phyloP scores from a whole-genome alignment of 1,140 invertebrate genomes.

The Heterodera schachtii region DNA sequence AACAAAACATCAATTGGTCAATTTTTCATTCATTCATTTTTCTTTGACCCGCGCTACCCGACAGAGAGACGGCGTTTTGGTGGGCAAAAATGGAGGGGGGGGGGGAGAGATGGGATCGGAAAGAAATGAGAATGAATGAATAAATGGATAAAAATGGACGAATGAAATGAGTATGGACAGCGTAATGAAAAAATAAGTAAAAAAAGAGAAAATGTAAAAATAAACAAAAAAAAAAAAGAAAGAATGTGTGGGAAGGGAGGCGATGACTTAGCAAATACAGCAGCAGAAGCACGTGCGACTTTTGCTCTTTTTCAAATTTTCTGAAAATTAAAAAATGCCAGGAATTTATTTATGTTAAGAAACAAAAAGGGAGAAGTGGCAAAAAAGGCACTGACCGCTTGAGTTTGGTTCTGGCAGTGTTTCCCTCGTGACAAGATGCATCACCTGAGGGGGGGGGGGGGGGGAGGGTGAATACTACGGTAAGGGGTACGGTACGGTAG shows the following conservation, averaged over 20 bases:
- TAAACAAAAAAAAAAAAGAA: neutral
- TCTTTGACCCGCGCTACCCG: too few relatives aligned
- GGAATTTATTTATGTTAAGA: neutral
- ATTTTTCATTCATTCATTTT: too few relatives aligned
- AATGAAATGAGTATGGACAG: too few relatives aligned
- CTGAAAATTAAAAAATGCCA: constrained; percentile 29
- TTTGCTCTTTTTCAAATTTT: constrained; percentile 46
- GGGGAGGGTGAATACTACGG: neutral
- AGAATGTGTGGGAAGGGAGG: neutral
- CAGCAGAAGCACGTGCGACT: constrained; percentile 40
- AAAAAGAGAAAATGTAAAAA: too few relatives aligned
- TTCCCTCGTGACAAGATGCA: constrained; percentile 98
- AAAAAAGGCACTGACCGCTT: constrained; percentile 75
- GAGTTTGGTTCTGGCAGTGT: constrained; percentile 98
- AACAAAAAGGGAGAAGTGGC: neutral
- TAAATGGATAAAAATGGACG: too few relatives aligned
- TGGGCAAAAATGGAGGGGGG: neutral
- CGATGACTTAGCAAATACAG: constrained; percentile 35
- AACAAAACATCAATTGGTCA: too few relatives aligned
- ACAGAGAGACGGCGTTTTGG: too few relatives aligned
- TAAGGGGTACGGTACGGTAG: neutral
- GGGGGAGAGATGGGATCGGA: neutral
- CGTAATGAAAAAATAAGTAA: too few relatives aligned
- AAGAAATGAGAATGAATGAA: too few relatives aligned
- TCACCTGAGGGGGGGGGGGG: constrained; percentile 72